Evolutionary conservation across 2,113 vertebrate genomes (phyloP).

Genomic region (Salvelinus sp.): DNA sequence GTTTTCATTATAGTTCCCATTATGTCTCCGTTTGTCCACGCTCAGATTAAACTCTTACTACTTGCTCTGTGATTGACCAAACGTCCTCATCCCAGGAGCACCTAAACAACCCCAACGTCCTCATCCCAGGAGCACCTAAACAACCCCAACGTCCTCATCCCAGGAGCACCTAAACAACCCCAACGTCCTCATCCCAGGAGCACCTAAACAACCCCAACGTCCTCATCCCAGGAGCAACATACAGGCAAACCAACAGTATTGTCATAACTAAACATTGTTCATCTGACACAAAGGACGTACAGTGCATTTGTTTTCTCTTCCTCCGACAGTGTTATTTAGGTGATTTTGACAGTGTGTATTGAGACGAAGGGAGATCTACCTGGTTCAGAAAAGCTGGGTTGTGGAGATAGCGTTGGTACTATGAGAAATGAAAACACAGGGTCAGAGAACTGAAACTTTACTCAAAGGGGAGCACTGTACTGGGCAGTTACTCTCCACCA

Average conservation of each 20-base stretch:
- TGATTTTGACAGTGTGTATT: conserved; percentile 30
- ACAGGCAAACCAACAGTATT: not conserved
- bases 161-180: too few species aligned
- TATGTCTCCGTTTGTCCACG: conserved; percentile 28
- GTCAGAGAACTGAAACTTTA: conserved; percentile 29
- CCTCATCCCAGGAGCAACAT: too few species aligned
- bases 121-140: too few species aligned
- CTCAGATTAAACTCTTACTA: conserved; percentile 38
- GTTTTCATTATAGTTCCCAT: conserved; percentile 47
- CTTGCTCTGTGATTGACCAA: too few species aligned
- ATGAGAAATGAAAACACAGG: conserved; percentile 50
- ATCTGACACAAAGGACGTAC: not conserved
- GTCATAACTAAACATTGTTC: not conserved
- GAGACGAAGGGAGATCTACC: conserved; percentile 48
- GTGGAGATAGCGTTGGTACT: conserved; percentile 58
- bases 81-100: too few species aligned
- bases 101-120: too few species aligned
- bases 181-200: too few species aligned
- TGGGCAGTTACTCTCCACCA: not conserved
- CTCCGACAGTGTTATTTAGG: conserved; percentile 7
- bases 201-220: too few species aligned
- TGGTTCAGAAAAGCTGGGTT: conserved; percentile 56
- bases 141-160: too few species aligned
- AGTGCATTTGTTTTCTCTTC: not conserved
- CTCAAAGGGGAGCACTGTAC: not conserved